Evolutionary conservation across 2,797 vertebrate genomes (phyloP), one percentile per base, ranked within the genome.

Genomic region (Oreochromis mossambicus): DNA sequence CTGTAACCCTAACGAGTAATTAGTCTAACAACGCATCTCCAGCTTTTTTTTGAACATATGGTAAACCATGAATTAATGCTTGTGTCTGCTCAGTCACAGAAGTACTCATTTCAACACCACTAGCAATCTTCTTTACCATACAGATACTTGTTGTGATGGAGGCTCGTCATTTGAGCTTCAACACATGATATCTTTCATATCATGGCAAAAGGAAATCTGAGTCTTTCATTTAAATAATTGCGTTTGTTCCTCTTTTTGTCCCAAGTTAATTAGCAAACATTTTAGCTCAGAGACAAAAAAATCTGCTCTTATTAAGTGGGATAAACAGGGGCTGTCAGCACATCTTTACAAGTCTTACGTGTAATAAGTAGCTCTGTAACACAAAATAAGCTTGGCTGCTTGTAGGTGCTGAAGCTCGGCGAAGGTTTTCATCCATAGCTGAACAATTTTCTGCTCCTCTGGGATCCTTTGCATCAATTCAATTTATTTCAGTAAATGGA

Each of bases 401-500:
- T 80, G 84, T 79, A 79, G 90, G 86, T 89, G 90, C 91, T 24
- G 77, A 79, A 55, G 85, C 89, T 85, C 79, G 48, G 84, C 79
- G 52, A 80, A 80, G 84, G 90, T 86, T 94, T 92, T 89, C 92
- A 94, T 94, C 93, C 91, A 94, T 92, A 94, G 91, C 92, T 89
- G 91, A 94, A 95, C 92, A 93, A 94, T 94, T 94, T 92, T 92
- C 86, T 83, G 87, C 86, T 93, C 93, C 94, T 92, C 88, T 92
- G 95, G 94, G 94, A 94, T 93, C 87, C 84, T 91, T 93, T 90
- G 92, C 91, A 95, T 96, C 92, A 93, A 91, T 96, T 95, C 93
- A 95, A 95, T 96, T 96, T 95, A 94, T 95, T 95, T 93, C 87
- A 89, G 94, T 94, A 96, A 96, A 95, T 93, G 90, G 91, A 94